Conservation (phyloP, 2,113 vertebrate genomes). For the Crocuta crocuta region DNA sequence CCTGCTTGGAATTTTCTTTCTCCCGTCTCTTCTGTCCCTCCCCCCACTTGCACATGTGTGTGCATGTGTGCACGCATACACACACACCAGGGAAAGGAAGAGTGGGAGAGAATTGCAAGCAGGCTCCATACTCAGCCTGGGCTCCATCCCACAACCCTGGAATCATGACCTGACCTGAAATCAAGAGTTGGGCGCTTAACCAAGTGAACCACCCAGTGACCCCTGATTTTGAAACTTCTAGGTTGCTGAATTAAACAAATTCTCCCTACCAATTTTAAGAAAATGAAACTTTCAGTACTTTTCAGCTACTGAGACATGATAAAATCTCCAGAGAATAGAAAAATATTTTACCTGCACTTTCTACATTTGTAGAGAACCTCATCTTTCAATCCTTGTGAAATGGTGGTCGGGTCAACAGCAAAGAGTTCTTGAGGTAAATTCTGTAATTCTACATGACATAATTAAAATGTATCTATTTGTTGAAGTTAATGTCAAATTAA, state of each 20-base stretch:
- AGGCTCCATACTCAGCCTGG: too few species aligned
- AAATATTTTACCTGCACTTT: conserved; percentile 93
- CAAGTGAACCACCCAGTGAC: neutral
- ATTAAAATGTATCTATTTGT: conserved; percentile 26
- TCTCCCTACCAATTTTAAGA: conserved; percentile 31
- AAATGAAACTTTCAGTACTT: conserved; percentile 3
- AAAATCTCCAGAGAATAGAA: conserved; percentile 28
- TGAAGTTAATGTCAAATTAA: conserved; percentile 29
- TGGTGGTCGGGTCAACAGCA: conserved; percentile 90
- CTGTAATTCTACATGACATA: conserved; percentile 87
- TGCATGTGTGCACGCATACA: rapidly evolving
- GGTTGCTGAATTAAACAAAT: conserved; percentile 19
- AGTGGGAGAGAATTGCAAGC: too few species aligned
- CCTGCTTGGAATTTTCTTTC: too few species aligned
- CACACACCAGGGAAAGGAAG: too few species aligned
- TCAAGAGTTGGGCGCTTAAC: neutral
- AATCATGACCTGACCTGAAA: too few species aligned
- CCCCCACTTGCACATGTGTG: too few species aligned
- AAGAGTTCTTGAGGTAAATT: conserved; percentile 93
- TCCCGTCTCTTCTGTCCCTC: too few species aligned
- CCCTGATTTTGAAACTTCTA: neutral
- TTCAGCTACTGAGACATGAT: neutral
- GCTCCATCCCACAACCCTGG: too few species aligned
- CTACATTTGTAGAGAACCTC: conserved; percentile 94
- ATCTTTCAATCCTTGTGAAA: conserved; percentile 82